phyloP scores from a whole-genome alignment of 64 coral and sea anemone species.

The Astreopora myriophthalma region DNA sequence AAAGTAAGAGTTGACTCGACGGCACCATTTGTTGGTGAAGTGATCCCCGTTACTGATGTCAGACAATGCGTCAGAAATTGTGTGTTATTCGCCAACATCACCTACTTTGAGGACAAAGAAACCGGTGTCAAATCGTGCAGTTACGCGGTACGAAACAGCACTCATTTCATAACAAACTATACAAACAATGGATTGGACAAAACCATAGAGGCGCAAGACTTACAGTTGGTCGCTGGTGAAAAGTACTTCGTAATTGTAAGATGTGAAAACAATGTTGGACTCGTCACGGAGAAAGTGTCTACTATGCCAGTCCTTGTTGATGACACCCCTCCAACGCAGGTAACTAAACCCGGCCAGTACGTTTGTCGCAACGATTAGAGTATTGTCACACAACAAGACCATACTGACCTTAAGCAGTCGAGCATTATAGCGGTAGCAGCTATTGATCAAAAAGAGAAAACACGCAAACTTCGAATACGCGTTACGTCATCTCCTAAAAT shows the following conservation, averaged over 20 bases:
- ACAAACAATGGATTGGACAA: conserved; percentile 21
- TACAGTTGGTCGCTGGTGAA: conserved; percentile 37
- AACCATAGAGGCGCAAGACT: background rate
- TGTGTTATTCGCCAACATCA: conserved; percentile 43
- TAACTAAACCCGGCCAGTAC: background rate
- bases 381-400: too few species aligned
- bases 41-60: background rate
- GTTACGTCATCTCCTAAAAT: too few species aligned
- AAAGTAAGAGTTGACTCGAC: conserved; percentile 69
- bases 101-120: conserved; percentile 73
- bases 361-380: background rate
- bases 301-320: conserved; percentile 55
- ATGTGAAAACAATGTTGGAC: conserved; percentile 68
- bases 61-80: conserved; percentile 73
- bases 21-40: conserved; percentile 50
- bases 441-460: too few species aligned
- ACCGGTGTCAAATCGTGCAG: conserved; percentile 76
- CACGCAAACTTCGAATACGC: too few species aligned
- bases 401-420: too few species aligned
- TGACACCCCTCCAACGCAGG: conserved; percentile 76
- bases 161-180: background rate
- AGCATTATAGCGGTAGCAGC: too few species aligned
- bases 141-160: conserved; percentile 49
- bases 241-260: conserved; percentile 50
- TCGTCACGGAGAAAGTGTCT: conserved; percentile 21